Base-by-base conservation (phyloP, 2,888 invertebrate species). In the Dexiosoma caninum region DNA sequence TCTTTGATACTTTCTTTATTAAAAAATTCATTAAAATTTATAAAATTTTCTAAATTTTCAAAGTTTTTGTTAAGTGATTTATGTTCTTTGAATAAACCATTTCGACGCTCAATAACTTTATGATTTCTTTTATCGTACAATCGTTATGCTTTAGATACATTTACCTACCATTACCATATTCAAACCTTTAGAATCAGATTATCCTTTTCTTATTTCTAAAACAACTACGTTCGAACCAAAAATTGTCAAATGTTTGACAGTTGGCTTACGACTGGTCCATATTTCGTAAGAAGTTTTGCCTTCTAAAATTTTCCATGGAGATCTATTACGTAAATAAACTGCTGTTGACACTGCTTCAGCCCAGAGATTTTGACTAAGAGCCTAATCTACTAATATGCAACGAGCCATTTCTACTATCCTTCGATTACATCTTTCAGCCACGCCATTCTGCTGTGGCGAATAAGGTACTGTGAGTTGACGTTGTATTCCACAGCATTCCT, bases 321-420 rank as follows among this genome's bases (percentile, higher is more conserved):
- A n/a, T n/a, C n/a, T n/a, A n/a, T n/a, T n/a, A n/a, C n/a, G n/a
- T n/a, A n/a, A n/a, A n/a, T n/a, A n/a, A 37, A 40, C 80, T 9
- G 83, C 81, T 14, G 83, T 83, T 7, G 62, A 69, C 0, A 82
- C 49, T 23, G 83, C 84, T 12, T 84, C 83, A 27, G 79, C 85
- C 77, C 85, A 85, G n/a, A 85, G 70, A 10, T 76, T 37, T 53
- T 81, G 86, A 84, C 30, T 83, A 0, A 86, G 12, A 4, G 70
- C 74, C 19, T 84, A 66, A 32, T 85, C 70, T 0, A 84, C 46
- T 14, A 89, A 30, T 83, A 88, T 85, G 9, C 84, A 81, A 5
- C n/a, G n/a, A n/a, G n/a, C n/a, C n/a, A n/a, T n/a, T n/a, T n/a
- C n/a, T n/a, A n/a, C n/a, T n/a, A n/a, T 87, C 78, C 82, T 83